These are phyloP conservation scores for Blomia tropicalis DNA, from an alignment of 2,888 invertebrate species.

Conservation along the genomic window DNA sequence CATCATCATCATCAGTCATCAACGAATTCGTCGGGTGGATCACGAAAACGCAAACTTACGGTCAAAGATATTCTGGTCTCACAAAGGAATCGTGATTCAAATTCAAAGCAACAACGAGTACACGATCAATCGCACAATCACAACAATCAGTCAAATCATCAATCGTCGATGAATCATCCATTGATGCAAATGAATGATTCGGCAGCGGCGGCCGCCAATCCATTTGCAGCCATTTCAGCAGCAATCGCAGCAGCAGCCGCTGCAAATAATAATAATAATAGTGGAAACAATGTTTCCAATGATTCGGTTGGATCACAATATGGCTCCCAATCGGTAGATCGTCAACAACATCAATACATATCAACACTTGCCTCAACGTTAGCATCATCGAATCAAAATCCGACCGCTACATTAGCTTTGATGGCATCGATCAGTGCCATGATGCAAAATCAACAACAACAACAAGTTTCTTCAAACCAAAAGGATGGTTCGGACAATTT, in stretches of 20 bases:
- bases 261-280: neutral
- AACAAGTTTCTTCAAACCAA: neutral
- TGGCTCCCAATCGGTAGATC: neutral
- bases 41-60: constrained; percentile 8
- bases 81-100: constrained; percentile 1
- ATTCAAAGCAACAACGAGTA: neutral
- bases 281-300: neutral
- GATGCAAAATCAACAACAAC: constrained; percentile 5
- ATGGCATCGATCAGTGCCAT: constrained; percentile 17
- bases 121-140: neutral
- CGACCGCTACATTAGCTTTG: constrained; percentile 8
- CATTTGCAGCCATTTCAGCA: constrained; percentile 7
- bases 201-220: no score
- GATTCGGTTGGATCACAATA: neutral
- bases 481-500: neutral
- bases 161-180: neutral
- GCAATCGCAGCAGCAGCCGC: constrained; percentile 5
- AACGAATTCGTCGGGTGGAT: no score
- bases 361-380: constrained; percentile 13
- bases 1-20: neutral
- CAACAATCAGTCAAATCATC: neutral
- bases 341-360: neutral
- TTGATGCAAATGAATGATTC: neutral
- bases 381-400: neutral
- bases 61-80: constrained; percentile 15